Conservation (phyloP, 2,888 invertebrate species). For the Phasia obesa region DNA sequence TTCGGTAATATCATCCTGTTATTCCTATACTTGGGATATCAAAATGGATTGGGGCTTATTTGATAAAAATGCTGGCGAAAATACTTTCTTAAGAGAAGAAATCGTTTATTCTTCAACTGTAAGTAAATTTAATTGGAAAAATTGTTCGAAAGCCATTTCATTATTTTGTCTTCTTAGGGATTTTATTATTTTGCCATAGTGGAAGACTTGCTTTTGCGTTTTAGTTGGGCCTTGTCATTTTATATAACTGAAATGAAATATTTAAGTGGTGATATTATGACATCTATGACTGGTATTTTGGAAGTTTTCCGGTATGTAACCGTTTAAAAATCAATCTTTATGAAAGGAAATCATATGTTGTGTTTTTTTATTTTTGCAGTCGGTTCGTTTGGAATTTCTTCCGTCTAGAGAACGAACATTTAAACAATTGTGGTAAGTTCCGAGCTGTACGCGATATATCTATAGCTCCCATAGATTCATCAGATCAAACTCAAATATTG, state of each 20-base stretch:
- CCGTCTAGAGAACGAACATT: slow-evolving; percentile 98
- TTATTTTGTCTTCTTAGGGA: slow-evolving; percentile 83
- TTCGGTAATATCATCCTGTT: slow-evolving; percentile 93
- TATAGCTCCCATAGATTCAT: slow-evolving; percentile 95
- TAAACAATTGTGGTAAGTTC: slow-evolving; percentile 99
- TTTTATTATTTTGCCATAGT: slow-evolving; percentile 97
- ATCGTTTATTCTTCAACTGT: slow-evolving; percentile 96
- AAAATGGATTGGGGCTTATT: slow-evolving; percentile 99
- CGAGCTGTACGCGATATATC: slow-evolving; percentile 98
- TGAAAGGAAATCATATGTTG: not conserved
- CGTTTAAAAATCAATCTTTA: not conserved
- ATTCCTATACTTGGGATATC: slow-evolving; percentile 99
- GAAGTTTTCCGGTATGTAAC: slow-evolving; percentile 91
- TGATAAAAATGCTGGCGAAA: slow-evolving; percentile 95
- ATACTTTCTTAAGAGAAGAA: slow-evolving; percentile 95
- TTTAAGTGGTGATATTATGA: slow-evolving; percentile 91
- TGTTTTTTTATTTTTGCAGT: slow-evolving; percentile 81
- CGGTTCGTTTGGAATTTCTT: slow-evolving; percentile 99
- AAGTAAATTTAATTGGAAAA: slow-evolving; percentile 80
- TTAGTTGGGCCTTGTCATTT: slow-evolving; percentile 95
- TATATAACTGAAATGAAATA: slow-evolving; percentile 90
- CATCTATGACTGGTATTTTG: slow-evolving; percentile 90
- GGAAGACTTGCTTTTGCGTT: slow-evolving; percentile 96
- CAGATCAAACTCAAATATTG: slow-evolving; percentile 94
- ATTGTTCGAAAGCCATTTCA: not conserved